phyloP scores from a whole-genome alignment of 1,140 invertebrate species.

The Procambarus virginalis region DNA sequence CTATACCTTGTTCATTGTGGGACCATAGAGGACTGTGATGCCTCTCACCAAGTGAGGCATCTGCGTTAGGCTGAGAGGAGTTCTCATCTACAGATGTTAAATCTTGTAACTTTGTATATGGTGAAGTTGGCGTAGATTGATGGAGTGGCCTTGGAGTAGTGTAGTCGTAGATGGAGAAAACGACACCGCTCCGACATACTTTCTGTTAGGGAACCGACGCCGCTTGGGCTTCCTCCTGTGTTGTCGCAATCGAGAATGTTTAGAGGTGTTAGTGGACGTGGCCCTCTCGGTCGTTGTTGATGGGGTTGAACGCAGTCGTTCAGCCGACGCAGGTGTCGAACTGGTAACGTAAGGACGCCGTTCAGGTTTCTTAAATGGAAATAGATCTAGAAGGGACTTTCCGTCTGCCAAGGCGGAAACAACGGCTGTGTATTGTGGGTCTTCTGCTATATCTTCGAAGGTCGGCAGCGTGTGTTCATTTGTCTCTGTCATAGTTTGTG shows the following conservation, averaged over 20 bases:
- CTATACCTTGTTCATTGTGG: neutral
- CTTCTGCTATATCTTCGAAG: neutral
- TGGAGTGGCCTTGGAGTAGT: neutral
- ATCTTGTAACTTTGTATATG: neutral
- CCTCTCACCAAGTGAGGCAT: neutral
- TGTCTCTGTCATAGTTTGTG: neutral
- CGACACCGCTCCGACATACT: neutral
- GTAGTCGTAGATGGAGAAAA: neutral
- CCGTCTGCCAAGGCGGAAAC: conserved; percentile 19
- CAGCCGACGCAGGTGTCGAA: too few species aligned
- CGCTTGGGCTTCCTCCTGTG: neutral
- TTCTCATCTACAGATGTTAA: neutral
- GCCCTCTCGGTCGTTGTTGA: neutral
- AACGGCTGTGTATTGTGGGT: conserved; percentile 9
- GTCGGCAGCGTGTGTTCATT: neutral
- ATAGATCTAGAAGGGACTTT: conserved; percentile 40
- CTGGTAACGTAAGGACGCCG: neutral
- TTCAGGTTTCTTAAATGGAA: conserved; percentile 40
- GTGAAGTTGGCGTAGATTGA: neutral
- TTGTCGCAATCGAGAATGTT: neutral
- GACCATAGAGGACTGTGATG: neutral
- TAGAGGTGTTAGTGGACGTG: neutral
- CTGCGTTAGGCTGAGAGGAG: neutral
- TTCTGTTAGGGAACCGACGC: neutral
- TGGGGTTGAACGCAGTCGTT: neutral